Conservation (phyloP, 1,140 invertebrate genomes). For the Polyergus mexicanus region DNA sequence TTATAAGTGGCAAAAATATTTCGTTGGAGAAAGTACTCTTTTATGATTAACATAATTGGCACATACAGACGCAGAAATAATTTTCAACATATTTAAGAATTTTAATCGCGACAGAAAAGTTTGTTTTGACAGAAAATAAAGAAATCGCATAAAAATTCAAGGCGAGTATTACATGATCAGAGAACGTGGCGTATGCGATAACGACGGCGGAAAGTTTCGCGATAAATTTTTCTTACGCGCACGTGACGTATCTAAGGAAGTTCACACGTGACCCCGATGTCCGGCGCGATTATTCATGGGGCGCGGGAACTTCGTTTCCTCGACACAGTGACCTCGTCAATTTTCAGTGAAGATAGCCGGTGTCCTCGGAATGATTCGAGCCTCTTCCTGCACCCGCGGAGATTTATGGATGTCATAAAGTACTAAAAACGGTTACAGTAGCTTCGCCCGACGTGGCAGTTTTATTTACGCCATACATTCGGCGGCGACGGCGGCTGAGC, state of each 20-base stretch:
- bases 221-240: constrained; percentile 34
- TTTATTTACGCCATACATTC: constrained; percentile 81
- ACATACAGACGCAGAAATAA: neutral
- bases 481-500: constrained; percentile 40
- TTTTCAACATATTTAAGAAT: neutral
- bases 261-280: constrained; percentile 23
- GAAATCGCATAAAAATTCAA: neutral
- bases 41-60: neutral
- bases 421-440: constrained; percentile 79
- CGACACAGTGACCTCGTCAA: constrained; percentile 75
- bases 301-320: constrained; percentile 7
- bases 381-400: constrained; percentile 44
- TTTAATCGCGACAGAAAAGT: neutral
- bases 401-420: constrained; percentile 82
- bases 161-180: neutral
- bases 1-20: neutral
- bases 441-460: constrained; percentile 74
- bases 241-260: neutral
- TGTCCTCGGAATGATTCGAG: constrained; percentile 66
- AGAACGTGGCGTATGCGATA: neutral
- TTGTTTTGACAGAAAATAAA: neutral
- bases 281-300: constrained; percentile 30
- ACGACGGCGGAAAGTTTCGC: constrained; percentile 12
- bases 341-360: constrained; percentile 52
- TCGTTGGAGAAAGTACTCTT: neutral